Conservation (phyloP, 2,797 vertebrate genomes). For the Sternarchorhynchus goeldii region DNA sequence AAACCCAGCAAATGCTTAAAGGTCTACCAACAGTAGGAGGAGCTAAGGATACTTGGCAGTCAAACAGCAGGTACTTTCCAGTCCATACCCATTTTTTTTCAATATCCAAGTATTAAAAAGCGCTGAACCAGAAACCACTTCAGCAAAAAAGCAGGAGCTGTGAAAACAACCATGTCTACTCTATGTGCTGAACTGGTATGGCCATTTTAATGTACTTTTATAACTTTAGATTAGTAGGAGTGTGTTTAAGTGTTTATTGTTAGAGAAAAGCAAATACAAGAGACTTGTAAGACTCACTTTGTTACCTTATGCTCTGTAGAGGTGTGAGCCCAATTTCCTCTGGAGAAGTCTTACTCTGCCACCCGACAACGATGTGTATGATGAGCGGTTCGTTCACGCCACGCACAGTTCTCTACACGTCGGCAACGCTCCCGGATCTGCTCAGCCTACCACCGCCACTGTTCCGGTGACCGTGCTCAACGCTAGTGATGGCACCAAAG, state of each 20-base stretch:
- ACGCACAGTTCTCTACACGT: conserved; percentile 32
- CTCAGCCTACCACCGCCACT: rapidly evolving
- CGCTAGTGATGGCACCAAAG: background rate
- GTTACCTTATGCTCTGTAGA: too few relatives aligned
- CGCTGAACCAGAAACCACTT: background rate
- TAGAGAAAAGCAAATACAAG: too few relatives aligned
- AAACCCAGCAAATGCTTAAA: too few relatives aligned
- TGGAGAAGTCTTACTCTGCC: background rate
- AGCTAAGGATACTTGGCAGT: too few relatives aligned
- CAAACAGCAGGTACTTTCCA: too few relatives aligned
- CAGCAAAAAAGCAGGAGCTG: background rate
- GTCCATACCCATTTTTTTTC: too few relatives aligned
- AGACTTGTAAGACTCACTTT: too few relatives aligned
- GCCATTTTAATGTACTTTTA: background rate
- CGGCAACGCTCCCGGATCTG: background rate
- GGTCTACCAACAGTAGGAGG: too few relatives aligned
- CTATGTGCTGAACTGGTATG: background rate
- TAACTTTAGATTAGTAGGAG: too few relatives aligned
- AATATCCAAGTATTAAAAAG: too few relatives aligned
- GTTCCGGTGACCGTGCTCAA: conserved; percentile 20
- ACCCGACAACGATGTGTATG: background rate
- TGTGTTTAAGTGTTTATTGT: too few relatives aligned
- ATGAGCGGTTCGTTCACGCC: background rate
- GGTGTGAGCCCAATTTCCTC: background rate
- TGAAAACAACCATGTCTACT: background rate